Percentiles rank a stretch among this genome's conserved stretches.
phyloP scores from a whole-genome alignment of 2,888 invertebrate species.

The Harpalus rubripes region DNA sequence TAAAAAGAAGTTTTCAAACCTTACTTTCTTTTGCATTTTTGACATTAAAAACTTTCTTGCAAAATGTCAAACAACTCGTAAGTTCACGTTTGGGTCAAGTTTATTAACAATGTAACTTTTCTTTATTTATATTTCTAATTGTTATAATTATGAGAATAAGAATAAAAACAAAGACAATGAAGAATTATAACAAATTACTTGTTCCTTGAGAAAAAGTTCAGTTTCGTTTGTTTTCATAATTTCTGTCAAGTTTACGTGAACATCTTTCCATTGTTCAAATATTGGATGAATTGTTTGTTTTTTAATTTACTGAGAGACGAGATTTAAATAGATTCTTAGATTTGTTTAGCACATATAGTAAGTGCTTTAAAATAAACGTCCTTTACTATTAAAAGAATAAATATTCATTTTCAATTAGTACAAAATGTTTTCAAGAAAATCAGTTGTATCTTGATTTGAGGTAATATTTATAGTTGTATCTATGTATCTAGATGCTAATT shows the following conservation, averaged over 20 bases:
- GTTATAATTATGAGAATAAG: conserved; percentile 38
- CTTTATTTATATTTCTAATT: conserved; percentile 27
- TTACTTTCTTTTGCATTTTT: neutral
- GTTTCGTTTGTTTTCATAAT: conserved; percentile 50
- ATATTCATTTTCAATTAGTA: conserved; percentile 28
- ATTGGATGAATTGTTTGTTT: conserved; percentile 7
- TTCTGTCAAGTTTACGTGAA: conserved; percentile 50
- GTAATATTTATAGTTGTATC: neutral
- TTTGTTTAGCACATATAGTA: neutral
- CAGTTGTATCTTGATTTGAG: neutral
- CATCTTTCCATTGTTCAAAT: conserved; percentile 1
- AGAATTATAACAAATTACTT: conserved; percentile 34
- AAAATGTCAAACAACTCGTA: neutral
- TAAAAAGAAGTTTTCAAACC: too few relatives aligned
- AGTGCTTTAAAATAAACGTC: conserved; percentile 14
- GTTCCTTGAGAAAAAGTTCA: conserved; percentile 44
- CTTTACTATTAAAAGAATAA: conserved; percentile 27
- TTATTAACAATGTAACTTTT: conserved; percentile 15
- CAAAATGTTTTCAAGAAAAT: neutral
- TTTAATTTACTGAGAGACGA: neutral
- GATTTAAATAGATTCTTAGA: neutral
- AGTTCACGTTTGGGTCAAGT: conserved; percentile 36
- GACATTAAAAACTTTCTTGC: neutral
- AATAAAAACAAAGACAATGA: conserved; percentile 37
- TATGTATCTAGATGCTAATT: neutral